Percentiles rank a stretch among this genome's conserved stretches.
phyloP scores from a whole-genome alignment of 2,113 vertebrate species.

The Bostrychus sinensis region DNA sequence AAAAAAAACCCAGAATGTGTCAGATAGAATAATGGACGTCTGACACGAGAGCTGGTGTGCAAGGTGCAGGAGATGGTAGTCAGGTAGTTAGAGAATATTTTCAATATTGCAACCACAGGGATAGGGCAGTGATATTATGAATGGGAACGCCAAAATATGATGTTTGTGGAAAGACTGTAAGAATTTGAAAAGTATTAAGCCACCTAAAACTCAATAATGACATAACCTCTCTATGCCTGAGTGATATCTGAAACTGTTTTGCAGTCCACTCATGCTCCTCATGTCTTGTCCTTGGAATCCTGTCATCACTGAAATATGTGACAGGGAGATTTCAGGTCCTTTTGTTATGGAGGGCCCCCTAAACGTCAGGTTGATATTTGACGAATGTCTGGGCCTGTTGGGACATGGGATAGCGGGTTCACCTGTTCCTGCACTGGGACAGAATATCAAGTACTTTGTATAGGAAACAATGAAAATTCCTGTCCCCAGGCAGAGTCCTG shows the following conservation, averaged over 20 bases:
- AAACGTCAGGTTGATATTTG: neutral
- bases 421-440: neutral
- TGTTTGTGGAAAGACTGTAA: neutral
- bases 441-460: neutral
- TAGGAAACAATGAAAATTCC: conserved; percentile 6
- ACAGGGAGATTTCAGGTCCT: neutral
- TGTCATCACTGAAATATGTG: neutral
- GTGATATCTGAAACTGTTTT: neutral
- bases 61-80: neutral
- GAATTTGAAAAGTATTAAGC: neutral
- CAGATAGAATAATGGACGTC: neutral
- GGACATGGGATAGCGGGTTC: neutral
- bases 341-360: neutral
- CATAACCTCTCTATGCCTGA: neutral
- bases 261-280: neutral
- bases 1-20: neutral
- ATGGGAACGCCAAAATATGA: neutral
- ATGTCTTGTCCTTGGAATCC: neutral
- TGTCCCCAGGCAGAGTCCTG: neutral
- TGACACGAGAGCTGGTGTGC: neutral
- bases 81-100: neutral
- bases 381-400: neutral
- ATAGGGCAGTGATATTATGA: neutral
- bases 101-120: neutral
- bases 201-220: too few species aligned